These are phyloP conservation scores for Amphipoea lucens DNA, from an alignment of 2,888 invertebrate species.

Conservation along the genomic window DNA sequence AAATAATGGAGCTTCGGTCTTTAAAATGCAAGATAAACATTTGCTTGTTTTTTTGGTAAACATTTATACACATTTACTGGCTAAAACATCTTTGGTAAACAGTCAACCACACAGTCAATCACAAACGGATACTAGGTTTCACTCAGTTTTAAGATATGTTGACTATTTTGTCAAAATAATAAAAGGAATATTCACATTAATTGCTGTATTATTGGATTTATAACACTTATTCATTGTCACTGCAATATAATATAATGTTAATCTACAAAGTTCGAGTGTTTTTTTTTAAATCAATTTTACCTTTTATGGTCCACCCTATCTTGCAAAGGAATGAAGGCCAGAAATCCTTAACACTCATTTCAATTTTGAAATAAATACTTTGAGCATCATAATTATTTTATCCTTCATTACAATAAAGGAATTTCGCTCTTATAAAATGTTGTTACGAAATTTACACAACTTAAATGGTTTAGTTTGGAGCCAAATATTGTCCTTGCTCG, in stretches of 20 bases:
- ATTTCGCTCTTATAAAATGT: constrained; percentile 33
- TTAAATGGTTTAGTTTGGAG: constrained; percentile 33
- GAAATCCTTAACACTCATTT: constrained; percentile 35
- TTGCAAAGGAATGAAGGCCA: constrained; percentile 5
- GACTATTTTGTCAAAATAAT: constrained; percentile 25
- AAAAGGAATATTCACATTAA: constrained; percentile 28
- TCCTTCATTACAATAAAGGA: constrained; percentile 20
- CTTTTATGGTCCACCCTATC: constrained; percentile 5
- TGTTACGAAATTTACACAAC: constrained; percentile 34
- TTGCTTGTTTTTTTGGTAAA: constrained; percentile 12
- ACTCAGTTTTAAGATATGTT: constrained; percentile 45
- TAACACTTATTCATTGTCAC: constrained; percentile 55
- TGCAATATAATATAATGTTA: constrained; percentile 40
- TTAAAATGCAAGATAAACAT: not conserved
- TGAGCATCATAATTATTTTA: constrained; percentile 23
- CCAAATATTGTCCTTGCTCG: constrained; percentile 40
- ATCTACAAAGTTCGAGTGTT: constrained; percentile 26
- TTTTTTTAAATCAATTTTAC: constrained; percentile 6
- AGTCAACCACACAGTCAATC: constrained; percentile 30
- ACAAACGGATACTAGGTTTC: constrained; percentile 29
- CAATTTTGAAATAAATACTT: constrained; percentile 33
- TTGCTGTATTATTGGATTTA: constrained; percentile 46
- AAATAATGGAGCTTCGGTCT: not conserved
- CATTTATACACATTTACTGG: constrained; percentile 17
- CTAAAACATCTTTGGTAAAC: constrained; percentile 50